Conservation (phyloP, 2,113 vertebrate genomes). For the Urocynchramus pylzowi region DNA sequence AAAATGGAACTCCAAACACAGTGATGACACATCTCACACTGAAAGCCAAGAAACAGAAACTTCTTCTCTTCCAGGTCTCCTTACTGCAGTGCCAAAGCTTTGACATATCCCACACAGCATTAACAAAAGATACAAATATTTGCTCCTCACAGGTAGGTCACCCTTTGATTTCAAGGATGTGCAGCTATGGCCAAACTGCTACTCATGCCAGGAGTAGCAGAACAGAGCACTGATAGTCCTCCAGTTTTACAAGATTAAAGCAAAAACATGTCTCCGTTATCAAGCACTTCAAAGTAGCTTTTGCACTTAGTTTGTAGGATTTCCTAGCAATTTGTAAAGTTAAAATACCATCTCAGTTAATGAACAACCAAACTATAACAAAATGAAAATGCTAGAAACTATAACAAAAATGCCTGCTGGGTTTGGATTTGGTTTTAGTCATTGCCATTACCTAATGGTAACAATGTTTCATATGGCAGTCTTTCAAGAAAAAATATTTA, state of each 20-base stretch:
- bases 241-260: not conserved
- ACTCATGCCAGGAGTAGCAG: not conserved
- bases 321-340: not conserved
- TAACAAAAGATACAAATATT: not conserved
- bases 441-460: not conserved
- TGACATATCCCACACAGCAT: not conserved
- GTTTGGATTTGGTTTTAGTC: not conserved
- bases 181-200: not conserved
- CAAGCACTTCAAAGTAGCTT: not conserved
- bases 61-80: not conserved
- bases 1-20: not conserved
- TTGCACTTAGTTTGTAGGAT: not conserved
- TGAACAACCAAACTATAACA: not conserved
- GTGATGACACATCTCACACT: not conserved
- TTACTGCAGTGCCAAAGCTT: not conserved
- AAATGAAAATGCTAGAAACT: not conserved
- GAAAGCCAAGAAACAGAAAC: not conserved
- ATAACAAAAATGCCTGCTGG: not conserved
- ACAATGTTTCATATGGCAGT: not conserved
- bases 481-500: not conserved
- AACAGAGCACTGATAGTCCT: not conserved
- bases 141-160: not conserved
- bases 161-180: not conserved
- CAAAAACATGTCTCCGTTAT: not conserved
- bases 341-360: not conserved